phyloP scores from a whole-genome alignment of 37 sponge, comb jelly and placozoan genomes.

The Beroe ovata region DNA sequence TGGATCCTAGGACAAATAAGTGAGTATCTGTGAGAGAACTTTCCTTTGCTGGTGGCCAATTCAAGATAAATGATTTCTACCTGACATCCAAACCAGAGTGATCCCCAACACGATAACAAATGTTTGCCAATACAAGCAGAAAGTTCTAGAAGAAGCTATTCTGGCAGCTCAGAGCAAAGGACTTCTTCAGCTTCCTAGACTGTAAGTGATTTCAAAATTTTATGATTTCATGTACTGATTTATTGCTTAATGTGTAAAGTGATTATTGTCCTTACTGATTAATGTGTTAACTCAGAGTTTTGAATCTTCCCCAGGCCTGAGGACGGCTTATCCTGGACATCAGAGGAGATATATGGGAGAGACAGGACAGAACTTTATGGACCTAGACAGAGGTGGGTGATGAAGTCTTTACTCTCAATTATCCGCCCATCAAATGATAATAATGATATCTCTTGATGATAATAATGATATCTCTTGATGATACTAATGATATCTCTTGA shows the following conservation, averaged over 20 bases:
- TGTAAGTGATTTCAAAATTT: not conserved
- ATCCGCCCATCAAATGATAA: too few species aligned
- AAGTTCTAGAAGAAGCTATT: constrained; percentile 24
- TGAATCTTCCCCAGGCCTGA: not conserved
- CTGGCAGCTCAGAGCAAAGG: constrained; percentile 18
- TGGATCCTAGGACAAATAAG: constrained; percentile 30
- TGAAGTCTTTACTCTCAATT: too few species aligned
- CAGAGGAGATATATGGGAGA: constrained; percentile 26
- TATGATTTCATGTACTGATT: too few species aligned
- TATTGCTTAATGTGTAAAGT: too few species aligned
- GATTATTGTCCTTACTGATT: too few species aligned
- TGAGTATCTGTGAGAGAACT: constrained; percentile 31
- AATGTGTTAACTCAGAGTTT: too few species aligned
- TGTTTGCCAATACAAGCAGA: constrained; percentile 49
- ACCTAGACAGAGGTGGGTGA: constrained; percentile 10
- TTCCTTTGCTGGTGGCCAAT: not conserved
- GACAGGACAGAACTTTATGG: constrained; percentile 44
- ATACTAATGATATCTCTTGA: too few species aligned
- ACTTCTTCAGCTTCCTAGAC: not conserved
- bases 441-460: too few species aligned
- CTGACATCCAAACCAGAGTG: too few species aligned
- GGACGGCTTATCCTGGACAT: not conserved
- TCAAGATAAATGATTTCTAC: not conserved
- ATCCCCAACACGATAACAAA: not conserved
- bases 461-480: too few species aligned